phyloP scores from a whole-genome alignment of 2,113 vertebrate species.

The Sebastes schlegelii region DNA sequence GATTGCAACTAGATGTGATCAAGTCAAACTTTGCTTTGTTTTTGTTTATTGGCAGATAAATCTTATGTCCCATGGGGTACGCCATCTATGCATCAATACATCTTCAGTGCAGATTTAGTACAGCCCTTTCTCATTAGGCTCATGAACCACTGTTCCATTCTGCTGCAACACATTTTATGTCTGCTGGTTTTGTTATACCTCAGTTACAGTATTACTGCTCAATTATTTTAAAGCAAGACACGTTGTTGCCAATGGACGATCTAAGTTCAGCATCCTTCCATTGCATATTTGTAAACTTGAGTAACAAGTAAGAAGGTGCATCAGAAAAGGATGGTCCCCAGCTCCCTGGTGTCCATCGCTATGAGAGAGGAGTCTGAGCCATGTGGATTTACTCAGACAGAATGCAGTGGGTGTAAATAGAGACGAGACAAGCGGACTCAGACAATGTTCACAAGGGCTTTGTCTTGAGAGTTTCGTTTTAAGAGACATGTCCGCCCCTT shows the following conservation, averaged over 20 bases:
- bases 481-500: constrained; percentile 23
- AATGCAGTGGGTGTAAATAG: background rate
- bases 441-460: constrained; percentile 23
- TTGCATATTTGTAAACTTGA: constrained; percentile 27
- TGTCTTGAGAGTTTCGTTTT: constrained; percentile 43
- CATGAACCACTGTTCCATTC: background rate
- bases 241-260: background rate
- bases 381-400: constrained; percentile 27
- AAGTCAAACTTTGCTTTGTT: constrained; percentile 48
- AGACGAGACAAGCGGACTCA: constrained; percentile 10
- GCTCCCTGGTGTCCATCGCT: constrained; percentile 23
- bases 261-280: background rate
- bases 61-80: constrained; percentile 5
- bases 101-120: constrained; percentile 19
- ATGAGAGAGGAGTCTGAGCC: constrained; percentile 23
- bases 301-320: background rate
- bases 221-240: background rate
- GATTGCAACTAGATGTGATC: constrained; percentile 33
- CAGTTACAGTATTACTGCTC: background rate
- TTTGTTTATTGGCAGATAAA: constrained; percentile 40
- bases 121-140: constrained; percentile 37
- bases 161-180: constrained; percentile 7
- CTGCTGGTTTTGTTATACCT: background rate
- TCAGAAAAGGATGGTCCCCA: background rate
- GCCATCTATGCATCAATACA: background rate